Percentiles rank a stretch among this genome's conserved stretches.
Conservation (phyloP, 2,888 invertebrate species). For the Euproctis similis region DNA sequence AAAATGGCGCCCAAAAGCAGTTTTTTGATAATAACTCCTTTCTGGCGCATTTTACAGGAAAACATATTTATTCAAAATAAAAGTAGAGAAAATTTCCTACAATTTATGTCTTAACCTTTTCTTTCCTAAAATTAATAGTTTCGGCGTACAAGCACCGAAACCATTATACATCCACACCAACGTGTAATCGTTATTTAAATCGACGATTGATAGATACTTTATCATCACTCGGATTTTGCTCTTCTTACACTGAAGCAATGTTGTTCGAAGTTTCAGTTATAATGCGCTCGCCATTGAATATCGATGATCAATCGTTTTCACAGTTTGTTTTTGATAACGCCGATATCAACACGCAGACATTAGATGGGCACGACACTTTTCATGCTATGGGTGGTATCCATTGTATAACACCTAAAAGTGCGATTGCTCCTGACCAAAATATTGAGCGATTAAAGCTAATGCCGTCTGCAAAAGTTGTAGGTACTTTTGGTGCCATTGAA, state of each 20-base stretch:
- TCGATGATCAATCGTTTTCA: constrained; percentile 4
- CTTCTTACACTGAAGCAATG: background rate
- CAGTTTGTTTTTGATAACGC: background rate
- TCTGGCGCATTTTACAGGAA: no score
- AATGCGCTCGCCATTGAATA: constrained; percentile 8
- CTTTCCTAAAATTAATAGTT: no score
- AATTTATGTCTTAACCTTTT: no score
- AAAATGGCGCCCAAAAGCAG: no score
- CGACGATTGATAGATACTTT: constrained; percentile 1
- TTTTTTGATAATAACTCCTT: no score
- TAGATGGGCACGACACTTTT: background rate
- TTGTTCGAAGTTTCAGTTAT: constrained; percentile 15
- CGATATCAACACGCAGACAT: background rate
- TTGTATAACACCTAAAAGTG: background rate
- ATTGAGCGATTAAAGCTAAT: constrained; percentile 17
- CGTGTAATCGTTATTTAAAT: no score
- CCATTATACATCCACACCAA: no score
- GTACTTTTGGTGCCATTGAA: constrained; percentile 13
- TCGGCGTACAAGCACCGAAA: no score
- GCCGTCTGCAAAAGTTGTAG: constrained; percentile 18
- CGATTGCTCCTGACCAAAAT: constrained; percentile 7
- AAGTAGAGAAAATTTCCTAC: no score
- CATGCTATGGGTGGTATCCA: background rate
- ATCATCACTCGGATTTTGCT: background rate
- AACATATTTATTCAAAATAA: no score